phyloP scores from a whole-genome alignment of 1,140 invertebrate genomes.

The Drosophila persimilis region DNA sequence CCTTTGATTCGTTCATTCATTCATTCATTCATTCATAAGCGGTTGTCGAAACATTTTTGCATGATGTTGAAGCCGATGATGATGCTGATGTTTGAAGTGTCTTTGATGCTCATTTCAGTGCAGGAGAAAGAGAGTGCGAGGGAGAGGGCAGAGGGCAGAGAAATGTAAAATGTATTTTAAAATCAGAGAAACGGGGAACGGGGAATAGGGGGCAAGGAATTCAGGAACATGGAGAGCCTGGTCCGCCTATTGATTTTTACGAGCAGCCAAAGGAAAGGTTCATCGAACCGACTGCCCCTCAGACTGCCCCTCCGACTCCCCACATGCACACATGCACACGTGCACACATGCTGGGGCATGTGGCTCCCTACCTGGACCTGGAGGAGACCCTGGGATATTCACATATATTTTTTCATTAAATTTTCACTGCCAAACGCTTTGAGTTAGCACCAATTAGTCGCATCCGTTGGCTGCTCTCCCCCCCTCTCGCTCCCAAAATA shows the following conservation, averaged over 20 bases:
- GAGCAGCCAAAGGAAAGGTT: slow-evolving; percentile 69
- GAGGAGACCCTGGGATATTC: slow-evolving; percentile 17
- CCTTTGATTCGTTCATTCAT: slow-evolving; percentile 48
- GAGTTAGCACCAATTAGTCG: slow-evolving; percentile 75
- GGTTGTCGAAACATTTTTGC: slow-evolving; percentile 47
- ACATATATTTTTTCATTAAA: slow-evolving; percentile 66
- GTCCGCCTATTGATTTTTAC: slow-evolving; percentile 75
- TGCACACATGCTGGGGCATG: slow-evolving; percentile 18
- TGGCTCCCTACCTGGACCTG: slow-evolving; percentile 28
- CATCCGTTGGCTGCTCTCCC: slow-evolving; percentile 35
- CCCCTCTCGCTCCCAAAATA: slow-evolving; percentile 19
- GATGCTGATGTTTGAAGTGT: slow-evolving; percentile 77
- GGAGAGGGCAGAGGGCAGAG: slow-evolving; percentile 15
- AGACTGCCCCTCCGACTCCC: not conserved
- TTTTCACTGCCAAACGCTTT: slow-evolving; percentile 44
- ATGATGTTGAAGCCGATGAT: slow-evolving; percentile 16
- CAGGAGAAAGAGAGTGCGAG: too few species aligned
- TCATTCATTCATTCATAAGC: slow-evolving; percentile 53
- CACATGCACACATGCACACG: too few species aligned
- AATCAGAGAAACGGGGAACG: slow-evolving; percentile 24
- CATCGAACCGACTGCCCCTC: slow-evolving; percentile 46
- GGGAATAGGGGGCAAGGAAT: too few species aligned
- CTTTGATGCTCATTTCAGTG: slow-evolving; percentile 74
- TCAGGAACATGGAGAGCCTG: not conserved
- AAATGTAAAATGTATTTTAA: slow-evolving; percentile 70